Evolutionary conservation across 2,888 invertebrate genomes (phyloP).

Genomic region (Zygaena filipendulae): DNA sequence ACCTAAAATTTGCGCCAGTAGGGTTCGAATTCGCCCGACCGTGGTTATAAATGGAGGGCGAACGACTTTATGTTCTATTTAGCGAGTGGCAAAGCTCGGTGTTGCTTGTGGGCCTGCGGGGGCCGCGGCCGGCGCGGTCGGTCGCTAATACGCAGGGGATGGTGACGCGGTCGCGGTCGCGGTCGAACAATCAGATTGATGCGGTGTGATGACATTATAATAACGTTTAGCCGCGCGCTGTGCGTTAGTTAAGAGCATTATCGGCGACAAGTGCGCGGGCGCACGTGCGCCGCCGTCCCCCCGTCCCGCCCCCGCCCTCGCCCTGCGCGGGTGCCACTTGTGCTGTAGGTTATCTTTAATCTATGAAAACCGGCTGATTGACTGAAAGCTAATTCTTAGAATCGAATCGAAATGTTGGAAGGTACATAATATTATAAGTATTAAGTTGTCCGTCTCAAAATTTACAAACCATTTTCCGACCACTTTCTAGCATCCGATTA

Average conservation of each 20-base stretch:
- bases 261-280: constrained; percentile 11
- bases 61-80: too few species aligned
- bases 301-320: constrained; percentile 23
- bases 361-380: too few species aligned
- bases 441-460: too few species aligned
- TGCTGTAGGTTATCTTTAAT: too few species aligned
- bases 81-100: neutral
- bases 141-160: constrained; percentile 5
- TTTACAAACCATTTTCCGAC: too few species aligned
- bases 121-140: constrained; percentile 5
- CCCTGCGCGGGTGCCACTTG: constrained; percentile 35
- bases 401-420: too few species aligned
- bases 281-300: constrained; percentile 22
- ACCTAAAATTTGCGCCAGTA: constrained; percentile 6
- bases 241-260: constrained; percentile 22
- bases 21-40: constrained; percentile 10
- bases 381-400: too few species aligned
- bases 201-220: constrained; percentile 51
- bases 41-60: neutral
- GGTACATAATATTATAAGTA: too few species aligned
- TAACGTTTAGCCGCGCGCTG: constrained; percentile 35
- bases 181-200: constrained; percentile 40
- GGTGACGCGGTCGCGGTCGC: constrained; percentile 31
- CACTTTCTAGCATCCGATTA: too few species aligned
- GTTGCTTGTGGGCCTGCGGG: neutral